Evolutionary conservation across 2,113 vertebrate species (phyloP).

Genomic region (Ramphastos sulfuratus): DNA sequence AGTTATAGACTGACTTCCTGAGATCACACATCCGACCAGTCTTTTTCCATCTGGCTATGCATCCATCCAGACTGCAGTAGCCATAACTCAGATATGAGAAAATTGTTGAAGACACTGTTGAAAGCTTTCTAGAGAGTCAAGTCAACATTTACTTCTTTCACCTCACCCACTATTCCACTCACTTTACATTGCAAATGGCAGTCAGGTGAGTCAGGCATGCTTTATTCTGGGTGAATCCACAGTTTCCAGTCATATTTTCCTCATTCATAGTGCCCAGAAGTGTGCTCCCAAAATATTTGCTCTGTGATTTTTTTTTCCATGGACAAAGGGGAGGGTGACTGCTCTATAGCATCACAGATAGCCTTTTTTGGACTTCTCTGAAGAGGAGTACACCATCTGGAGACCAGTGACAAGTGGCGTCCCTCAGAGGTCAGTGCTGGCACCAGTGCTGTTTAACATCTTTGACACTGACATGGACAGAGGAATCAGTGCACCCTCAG

Average conservation of each 20-base stretch:
- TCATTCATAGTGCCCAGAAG: not conserved
- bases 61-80: not conserved
- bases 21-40: not conserved
- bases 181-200: not conserved
- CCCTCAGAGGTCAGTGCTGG: too few species aligned
- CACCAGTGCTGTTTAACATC: too few species aligned
- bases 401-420: too few species aligned
- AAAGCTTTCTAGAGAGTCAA: not conserved
- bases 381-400: not conserved
- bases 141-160: not conserved
- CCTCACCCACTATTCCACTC: not conserved
- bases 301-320: not conserved
- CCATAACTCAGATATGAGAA: not conserved
- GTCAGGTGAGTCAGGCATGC: not conserved
- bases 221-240: not conserved
- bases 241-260: not conserved
- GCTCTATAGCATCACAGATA: too few species aligned
- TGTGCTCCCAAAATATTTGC: not conserved
- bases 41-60: not conserved
- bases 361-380: not conserved
- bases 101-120: not conserved
- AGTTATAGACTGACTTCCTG: too few species aligned
- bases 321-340: not conserved
- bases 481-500: too few species aligned
- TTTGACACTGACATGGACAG: too few species aligned